These are phyloP conservation scores for Peromyscus maniculatus DNA, from an alignment of 2,113 vertebrate genomes.

Conservation along the genomic window DNA sequence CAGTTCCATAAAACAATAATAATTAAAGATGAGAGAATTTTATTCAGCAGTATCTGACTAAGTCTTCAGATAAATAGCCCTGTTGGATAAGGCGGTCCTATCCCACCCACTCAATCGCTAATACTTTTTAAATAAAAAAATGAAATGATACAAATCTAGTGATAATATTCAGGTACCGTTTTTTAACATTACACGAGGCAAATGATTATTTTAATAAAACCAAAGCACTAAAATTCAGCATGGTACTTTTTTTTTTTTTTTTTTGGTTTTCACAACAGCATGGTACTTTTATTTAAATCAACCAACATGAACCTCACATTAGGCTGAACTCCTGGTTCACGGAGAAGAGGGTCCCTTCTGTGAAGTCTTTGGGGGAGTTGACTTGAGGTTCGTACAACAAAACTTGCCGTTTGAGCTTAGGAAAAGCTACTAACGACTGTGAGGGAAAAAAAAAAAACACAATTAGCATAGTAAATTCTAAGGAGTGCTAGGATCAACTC, in stretches of 20 bases:
- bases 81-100: conserved; percentile 5
- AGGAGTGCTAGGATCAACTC: not conserved
- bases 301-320: conserved; percentile 92
- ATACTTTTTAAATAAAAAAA: conserved; percentile 44
- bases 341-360: conserved; percentile 98
- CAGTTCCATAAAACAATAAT: not conserved
- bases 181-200: conserved; percentile 59
- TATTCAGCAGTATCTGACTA: conserved; percentile 29
- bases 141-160: not conserved
- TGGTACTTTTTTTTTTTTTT: not conserved
- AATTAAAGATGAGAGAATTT: not conserved
- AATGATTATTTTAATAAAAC: conserved; percentile 48
- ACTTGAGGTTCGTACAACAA: conserved; percentile 97
- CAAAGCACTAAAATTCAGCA: conserved; percentile 49
- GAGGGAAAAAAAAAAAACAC: conserved; percentile 59
- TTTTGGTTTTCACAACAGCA: not conserved
- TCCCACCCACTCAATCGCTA: not conserved
- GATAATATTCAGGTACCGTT: not conserved
- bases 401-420: conserved; percentile 99
- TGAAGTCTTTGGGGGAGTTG: conserved; percentile 99
- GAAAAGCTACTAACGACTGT: conserved; percentile 99
- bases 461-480: conserved; percentile 53
- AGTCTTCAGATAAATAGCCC: not conserved
- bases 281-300: conserved; percentile 60
- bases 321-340: conserved; percentile 99